These are phyloP conservation scores for Epinotia brunnichana DNA, from an alignment of 2,888 invertebrate genomes.

Conservation along the genomic window DNA sequence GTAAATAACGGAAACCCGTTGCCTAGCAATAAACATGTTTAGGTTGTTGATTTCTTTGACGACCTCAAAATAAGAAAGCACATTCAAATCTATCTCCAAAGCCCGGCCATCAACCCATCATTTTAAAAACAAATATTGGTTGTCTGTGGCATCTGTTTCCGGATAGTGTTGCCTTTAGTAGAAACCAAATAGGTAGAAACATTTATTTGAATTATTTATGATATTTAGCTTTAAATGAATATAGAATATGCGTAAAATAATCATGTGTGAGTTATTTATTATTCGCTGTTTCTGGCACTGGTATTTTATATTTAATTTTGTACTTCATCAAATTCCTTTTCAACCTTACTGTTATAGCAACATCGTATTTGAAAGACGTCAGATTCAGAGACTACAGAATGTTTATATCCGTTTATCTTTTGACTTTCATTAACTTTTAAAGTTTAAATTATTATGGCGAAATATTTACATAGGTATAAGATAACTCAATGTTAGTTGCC, in stretches of 20 bases:
- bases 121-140: neutral
- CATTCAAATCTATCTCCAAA: slow-evolving; percentile 9
- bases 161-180: slow-evolving; percentile 6
- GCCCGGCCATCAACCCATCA: neutral
- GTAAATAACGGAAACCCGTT: slow-evolving; percentile 18
- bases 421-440: slow-evolving; percentile 12
- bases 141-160: neutral
- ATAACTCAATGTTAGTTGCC: neutral
- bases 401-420: slow-evolving; percentile 3
- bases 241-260: neutral
- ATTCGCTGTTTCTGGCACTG: neutral
- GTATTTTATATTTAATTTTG: neutral
- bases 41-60: slow-evolving; percentile 7
- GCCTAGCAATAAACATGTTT: slow-evolving; percentile 33
- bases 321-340: neutral
- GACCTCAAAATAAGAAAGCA: neutral
- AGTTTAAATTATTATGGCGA: neutral
- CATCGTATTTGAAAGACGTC: neutral
- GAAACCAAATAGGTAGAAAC: too few species aligned
- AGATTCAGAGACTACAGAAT: slow-evolving; percentile 1
- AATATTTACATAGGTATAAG: slow-evolving; percentile 7
- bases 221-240: neutral
- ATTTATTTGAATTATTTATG: neutral
- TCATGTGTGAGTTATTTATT: neutral
- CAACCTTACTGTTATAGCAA: neutral